Base-by-base conservation (phyloP, 2,113 vertebrate species). In the Psittacula cyanocephala region DNA sequence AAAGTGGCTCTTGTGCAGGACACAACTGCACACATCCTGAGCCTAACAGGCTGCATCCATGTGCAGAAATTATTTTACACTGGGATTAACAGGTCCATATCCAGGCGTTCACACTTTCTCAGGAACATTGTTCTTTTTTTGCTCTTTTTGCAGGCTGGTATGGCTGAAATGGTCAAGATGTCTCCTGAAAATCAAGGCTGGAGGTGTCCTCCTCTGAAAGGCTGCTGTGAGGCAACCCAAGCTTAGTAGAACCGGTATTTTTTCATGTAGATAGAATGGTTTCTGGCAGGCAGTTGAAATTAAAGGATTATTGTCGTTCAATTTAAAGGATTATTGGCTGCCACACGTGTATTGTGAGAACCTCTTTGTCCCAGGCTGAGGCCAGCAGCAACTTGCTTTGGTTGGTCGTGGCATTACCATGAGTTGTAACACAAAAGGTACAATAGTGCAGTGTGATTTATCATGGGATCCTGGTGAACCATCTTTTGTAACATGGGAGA, bases 361-460 rank as follows among this genome's bases (percentile, higher is more conserved):
- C 2, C 6, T 64, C 33, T 14, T 43, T 43, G 52, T 62, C 37
- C 39, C 49, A 7, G 5, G 0, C 14, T 28, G 52, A 72, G 47
- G 35, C 63, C 29, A 33, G 4, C 3, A 16, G 63, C 17, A 63
- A 29, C 9, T 17, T 13, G 3, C 15, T 60, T 37, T 10, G 19
- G 24, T 65, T 17, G 14, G 10, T n/a, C 3, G 0, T 64, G 57
- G 50, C 20, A 1, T 31, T 18, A 15, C 14, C 18, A 3, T 6
- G 7, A 86, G 27, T 1, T 33, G 46, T 17, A 35, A 62, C 6
- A 28, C 41, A 11, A 9, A 17, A 55, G 19, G 23, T 59, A 12
- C 7, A 15, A 18, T 17, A 31, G 17, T 27, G 11, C 7, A 9
- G 33, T 4, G 13, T 12, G 19, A 22, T 76, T 71, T 80, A 41